These are phyloP conservation scores for Brachycybe producta DNA, from an alignment of 2,888 invertebrate genomes.

Conservation along the genomic window DNA sequence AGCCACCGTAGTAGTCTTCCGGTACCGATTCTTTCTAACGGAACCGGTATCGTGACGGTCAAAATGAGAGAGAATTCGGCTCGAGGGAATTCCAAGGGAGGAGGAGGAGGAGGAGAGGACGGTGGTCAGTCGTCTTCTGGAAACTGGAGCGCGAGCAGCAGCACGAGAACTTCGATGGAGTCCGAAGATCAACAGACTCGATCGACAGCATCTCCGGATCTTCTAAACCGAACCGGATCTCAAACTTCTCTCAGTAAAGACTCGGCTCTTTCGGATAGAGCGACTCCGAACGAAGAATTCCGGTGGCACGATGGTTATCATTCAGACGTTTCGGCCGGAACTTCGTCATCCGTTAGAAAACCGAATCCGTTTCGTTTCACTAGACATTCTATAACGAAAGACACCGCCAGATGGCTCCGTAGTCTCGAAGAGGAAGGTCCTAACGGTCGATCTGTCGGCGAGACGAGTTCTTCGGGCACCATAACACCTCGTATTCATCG, in stretches of 20 bases:
- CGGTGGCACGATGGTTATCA: conserved; percentile 12
- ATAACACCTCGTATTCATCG: conserved; percentile 16
- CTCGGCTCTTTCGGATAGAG: conserved; percentile 28
- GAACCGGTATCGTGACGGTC: conserved; percentile 47
- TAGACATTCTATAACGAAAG: conserved; percentile 2
- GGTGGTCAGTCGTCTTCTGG: conserved; percentile 74
- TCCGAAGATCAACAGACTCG: conserved; percentile 41
- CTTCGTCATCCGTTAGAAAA: neutral
- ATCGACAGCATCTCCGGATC: conserved; percentile 6
- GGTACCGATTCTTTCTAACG: conserved; percentile 36
- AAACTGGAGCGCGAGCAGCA: conserved; percentile 88
- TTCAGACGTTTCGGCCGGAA: neutral
- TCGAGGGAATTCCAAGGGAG: conserved; percentile 15
- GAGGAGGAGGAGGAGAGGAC: conserved; percentile 43
- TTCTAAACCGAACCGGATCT: conserved; percentile 24
- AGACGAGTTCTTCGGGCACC: conserved; percentile 19
- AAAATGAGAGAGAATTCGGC: conserved; percentile 49
- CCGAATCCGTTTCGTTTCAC: conserved; percentile 3
- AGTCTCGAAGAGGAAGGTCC: conserved; percentile 17
- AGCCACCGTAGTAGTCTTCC: conserved; percentile 18
- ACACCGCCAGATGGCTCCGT: conserved; percentile 17
- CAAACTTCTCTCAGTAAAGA: conserved; percentile 34
- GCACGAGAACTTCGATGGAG: conserved; percentile 43
- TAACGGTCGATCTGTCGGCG: conserved; percentile 1
- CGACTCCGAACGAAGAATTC: conserved; percentile 18